Evolutionary conservation across 2,113 vertebrate genomes (phyloP).

Genomic region (Menura novaehollandiae): DNA sequence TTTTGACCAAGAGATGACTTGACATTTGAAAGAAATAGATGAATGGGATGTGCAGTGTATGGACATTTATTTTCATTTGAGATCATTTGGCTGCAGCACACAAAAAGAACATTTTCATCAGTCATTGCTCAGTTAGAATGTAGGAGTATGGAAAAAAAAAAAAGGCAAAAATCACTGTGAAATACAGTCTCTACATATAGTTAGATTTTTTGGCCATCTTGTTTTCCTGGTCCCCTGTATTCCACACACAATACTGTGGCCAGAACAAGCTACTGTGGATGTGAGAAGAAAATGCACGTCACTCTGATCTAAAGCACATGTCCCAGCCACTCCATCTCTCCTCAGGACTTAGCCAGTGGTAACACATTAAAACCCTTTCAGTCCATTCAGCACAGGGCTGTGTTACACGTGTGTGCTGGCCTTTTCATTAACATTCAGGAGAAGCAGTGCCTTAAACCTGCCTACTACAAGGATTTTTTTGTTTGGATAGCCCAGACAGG

Average conservation of each 20-base stretch:
- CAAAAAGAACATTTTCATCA: not conserved
- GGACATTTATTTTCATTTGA: not conserved
- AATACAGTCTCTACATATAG: not conserved
- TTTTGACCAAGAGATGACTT: not conserved
- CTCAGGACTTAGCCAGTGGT: not conserved
- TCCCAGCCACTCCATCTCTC: not conserved
- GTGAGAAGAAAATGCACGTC: not conserved
- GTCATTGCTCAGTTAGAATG: not conserved
- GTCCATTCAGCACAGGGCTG: not conserved
- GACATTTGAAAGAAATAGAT: not conserved
- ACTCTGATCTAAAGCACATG: conserved; percentile 21
- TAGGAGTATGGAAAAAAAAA: not conserved
- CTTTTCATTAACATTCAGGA: conserved; percentile 9
- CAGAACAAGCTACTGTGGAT: not conserved
- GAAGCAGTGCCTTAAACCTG: not conserved
- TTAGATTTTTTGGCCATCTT: not conserved
- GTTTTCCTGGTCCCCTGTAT: not conserved
- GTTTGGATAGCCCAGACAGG: conserved; percentile 13
- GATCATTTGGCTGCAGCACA: not conserved
- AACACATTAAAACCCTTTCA: not conserved
- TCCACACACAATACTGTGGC: not conserved
- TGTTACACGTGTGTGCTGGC: not conserved
- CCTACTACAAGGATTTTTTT: conserved; percentile 36
- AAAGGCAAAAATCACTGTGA: not conserved
- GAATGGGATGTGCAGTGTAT: not conserved